Evolutionary conservation across 1,140 invertebrate genomes (phyloP).

Genomic region (Centruroides vittatus): DNA sequence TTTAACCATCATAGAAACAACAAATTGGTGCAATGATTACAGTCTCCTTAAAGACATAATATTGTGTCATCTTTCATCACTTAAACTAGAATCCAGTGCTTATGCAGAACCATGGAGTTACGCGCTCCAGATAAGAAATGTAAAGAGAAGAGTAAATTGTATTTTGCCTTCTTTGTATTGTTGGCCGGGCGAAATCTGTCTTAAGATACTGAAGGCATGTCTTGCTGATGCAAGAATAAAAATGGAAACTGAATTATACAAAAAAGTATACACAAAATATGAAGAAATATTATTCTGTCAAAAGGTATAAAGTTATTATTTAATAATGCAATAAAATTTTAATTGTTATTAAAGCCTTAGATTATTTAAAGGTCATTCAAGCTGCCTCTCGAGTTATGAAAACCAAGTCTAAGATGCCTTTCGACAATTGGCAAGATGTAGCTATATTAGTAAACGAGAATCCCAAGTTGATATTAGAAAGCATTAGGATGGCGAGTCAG

Average conservation of each 20-base stretch:
- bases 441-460: slow-evolving; percentile 9
- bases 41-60: slow-evolving; percentile 2
- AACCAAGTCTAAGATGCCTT: not conserved
- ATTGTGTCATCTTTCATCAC: slow-evolving; percentile 3
- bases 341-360: not conserved
- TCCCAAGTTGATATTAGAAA: slow-evolving; percentile 7
- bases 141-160: not conserved
- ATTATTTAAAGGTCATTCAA: not conserved
- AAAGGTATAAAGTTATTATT: not conserved
- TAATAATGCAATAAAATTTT: too few relatives aligned
- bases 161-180: slow-evolving; percentile 5
- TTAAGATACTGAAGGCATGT: slow-evolving; percentile 6
- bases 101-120: slow-evolving; percentile 1
- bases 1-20: too few relatives aligned
- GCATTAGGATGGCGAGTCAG: slow-evolving; percentile 1
- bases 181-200: not conserved
- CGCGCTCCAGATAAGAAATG: slow-evolving; percentile 6
- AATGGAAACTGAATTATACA: not conserved
- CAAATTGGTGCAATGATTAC: not conserved
- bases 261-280: not conserved
- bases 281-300: slow-evolving; percentile 10
- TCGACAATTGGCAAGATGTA: slow-evolving; percentile 14
- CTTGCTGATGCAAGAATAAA: slow-evolving; percentile 2
- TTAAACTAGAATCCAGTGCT: not conserved
- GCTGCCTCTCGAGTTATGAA: not conserved